A percentile compares a stretch with the other conserved stretches of the same genome.
These are phyloP conservation scores for Bombus waltoni DNA, from an alignment of 1,140 invertebrate genomes.

Conservation along the genomic window DNA sequence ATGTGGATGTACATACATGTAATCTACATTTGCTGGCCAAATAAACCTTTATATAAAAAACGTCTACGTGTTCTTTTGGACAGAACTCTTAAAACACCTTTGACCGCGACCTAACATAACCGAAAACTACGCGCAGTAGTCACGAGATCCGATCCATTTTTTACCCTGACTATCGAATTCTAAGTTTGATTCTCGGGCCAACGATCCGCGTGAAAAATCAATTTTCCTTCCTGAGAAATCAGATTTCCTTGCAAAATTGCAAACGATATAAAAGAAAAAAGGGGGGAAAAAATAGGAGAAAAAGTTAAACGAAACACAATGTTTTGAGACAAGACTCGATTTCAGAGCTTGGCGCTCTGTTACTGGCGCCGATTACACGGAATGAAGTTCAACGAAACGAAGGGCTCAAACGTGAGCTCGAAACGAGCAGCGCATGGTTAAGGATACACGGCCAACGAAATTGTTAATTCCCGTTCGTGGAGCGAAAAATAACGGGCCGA, in stretches of 20 bases:
- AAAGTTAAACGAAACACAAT: not conserved
- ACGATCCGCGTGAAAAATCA: not conserved
- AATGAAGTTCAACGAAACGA: conserved; percentile 5
- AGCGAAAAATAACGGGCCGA: not conserved
- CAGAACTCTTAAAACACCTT: not conserved
- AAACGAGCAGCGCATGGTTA: not conserved
- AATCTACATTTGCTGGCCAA: no score
- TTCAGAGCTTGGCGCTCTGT: not conserved
- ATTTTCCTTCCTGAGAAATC: not conserved
- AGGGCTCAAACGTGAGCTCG: not conserved
- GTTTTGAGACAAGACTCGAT: not conserved
- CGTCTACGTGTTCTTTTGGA: no score
- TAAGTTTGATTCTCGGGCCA: not conserved
- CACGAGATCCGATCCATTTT: not conserved
- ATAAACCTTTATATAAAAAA: no score
- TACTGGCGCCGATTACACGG: conserved; percentile 7
- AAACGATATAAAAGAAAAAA: not conserved
- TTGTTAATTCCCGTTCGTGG: not conserved
- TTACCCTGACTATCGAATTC: not conserved
- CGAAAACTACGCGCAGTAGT: no score
- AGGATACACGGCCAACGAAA: not conserved
- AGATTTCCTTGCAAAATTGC: not conserved
- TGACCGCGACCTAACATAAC: not conserved
- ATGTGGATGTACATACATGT: no score
- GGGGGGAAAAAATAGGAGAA: not conserved